Conservation (phyloP, 2,888 invertebrate species). For the Creontiades dilutus region DNA sequence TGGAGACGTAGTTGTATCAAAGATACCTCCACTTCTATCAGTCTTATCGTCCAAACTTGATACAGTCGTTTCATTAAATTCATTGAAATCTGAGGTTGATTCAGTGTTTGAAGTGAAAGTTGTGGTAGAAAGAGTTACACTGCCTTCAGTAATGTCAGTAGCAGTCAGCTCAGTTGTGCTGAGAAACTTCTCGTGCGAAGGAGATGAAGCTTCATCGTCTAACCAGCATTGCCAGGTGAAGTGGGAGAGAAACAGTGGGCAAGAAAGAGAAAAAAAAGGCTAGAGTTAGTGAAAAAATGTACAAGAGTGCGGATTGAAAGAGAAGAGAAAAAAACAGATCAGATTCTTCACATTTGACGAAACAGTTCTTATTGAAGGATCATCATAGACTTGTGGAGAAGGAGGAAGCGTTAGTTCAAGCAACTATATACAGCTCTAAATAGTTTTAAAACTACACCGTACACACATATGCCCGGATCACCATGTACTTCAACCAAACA, state of each 20-base stretch:
- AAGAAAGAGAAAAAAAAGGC: conserved; percentile 73
- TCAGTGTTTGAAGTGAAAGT: conserved; percentile 20
- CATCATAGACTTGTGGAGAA: conserved; percentile 76
- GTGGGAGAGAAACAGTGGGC: conserved; percentile 72
- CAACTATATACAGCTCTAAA: conserved; percentile 72
- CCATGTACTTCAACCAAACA: conserved; percentile 43
- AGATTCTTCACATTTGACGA: conserved; percentile 24
- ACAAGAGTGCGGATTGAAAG: conserved; percentile 64
- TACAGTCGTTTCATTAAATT: not conserved
- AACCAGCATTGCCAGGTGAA: conserved; percentile 73
- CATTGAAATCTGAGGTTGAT: conserved; percentile 9
- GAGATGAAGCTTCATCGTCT: conserved; percentile 74
- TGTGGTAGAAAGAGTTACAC: conserved; percentile 24
- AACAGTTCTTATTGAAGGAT: conserved; percentile 55
- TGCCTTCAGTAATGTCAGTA: conserved; percentile 55
- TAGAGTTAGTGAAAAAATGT: conserved; percentile 72
- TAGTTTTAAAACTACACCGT: conserved; percentile 5
- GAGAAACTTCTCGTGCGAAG: conserved; percentile 73
- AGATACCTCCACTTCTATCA: conserved; percentile 24
- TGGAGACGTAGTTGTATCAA: conserved; percentile 37
- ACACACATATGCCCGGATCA: not conserved
- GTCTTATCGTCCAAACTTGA: conserved; percentile 52
- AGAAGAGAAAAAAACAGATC: conserved; percentile 17
- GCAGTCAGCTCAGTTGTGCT: conserved; percentile 72
- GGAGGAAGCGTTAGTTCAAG: conserved; percentile 75